phyloP scores from a whole-genome alignment of 1,140 invertebrate genomes.

The Pteromalus puparum region DNA sequence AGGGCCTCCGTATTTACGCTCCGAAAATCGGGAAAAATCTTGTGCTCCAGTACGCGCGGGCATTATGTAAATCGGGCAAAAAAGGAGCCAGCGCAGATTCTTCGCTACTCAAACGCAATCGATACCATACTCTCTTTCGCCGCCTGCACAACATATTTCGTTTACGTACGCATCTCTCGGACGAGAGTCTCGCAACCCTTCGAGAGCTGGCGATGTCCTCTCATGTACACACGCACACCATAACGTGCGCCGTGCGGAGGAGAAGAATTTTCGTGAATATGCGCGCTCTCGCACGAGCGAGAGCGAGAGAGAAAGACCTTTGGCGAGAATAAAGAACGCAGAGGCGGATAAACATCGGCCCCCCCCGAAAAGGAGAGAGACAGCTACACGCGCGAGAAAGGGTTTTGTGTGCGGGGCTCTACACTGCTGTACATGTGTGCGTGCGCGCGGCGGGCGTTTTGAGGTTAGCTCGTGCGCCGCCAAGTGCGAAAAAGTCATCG shows the following conservation, averaged over 20 bases:
- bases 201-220: neutral
- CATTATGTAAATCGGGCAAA: neutral
- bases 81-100: neutral
- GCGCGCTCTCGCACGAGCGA: neutral
- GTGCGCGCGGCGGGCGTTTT: slow-evolving; percentile 35
- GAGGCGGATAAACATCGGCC: slow-evolving; percentile 15
- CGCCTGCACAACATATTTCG: neutral
- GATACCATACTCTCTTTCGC: neutral
- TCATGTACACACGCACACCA: neutral
- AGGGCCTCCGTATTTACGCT: neutral
- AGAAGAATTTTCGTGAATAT: slow-evolving; percentile 15
- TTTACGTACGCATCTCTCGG: neutral
- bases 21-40: too few relatives aligned
- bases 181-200: neutral
- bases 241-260: neutral
- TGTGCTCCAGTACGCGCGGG: too few relatives aligned
- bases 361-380: neutral
- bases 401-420: neutral
- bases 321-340: slow-evolving; percentile 6
- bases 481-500: slow-evolving; percentile 46
- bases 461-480: slow-evolving; percentile 57
- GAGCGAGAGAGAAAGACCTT: slow-evolving; percentile 26
- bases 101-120: neutral
- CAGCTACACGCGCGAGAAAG: neutral
- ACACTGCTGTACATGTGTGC: neutral